Conservation (phyloP, 2,797 vertebrate species). For the Champsocephalus esox region DNA sequence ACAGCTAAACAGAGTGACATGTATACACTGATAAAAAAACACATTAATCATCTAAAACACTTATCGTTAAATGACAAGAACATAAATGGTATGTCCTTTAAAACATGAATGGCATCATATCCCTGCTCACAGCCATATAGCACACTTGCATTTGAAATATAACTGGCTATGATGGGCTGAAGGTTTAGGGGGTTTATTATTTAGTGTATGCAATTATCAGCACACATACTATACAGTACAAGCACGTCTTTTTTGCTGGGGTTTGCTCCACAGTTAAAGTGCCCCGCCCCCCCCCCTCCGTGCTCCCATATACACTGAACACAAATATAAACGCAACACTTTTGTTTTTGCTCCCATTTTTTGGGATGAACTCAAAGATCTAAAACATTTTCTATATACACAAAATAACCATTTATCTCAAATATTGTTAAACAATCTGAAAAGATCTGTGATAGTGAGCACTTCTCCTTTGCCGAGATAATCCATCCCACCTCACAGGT, state of each 20-base stretch:
- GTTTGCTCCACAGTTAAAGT: constrained; percentile 25
- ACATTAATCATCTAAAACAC: neutral
- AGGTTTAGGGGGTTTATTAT: neutral
- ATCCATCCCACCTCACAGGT: no score
- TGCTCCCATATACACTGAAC: constrained; percentile 6
- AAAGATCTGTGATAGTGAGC: no score
- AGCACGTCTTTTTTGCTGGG: neutral
- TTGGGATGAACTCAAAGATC: no score
- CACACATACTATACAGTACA: neutral
- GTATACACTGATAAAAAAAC: constrained; percentile 2
- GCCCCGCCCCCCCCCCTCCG: neutral
- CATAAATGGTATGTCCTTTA: neutral
- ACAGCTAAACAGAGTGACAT: neutral
- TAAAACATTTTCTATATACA: no score
- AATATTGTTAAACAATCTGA: no score
- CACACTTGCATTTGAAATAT: neutral
- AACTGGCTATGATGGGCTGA: neutral
- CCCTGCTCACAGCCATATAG: neutral
- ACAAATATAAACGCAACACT: no score
- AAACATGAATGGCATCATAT: neutral
- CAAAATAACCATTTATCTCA: no score
- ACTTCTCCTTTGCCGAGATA: no score
- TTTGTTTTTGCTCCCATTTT: no score
- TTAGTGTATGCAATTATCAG: neutral
- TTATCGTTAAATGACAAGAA: neutral